A percentile compares a stretch with the other conserved stretches of the same genome.
Evolutionary conservation across 2,888 invertebrate species (phyloP).

Genomic region (Molanna angustata): DNA sequence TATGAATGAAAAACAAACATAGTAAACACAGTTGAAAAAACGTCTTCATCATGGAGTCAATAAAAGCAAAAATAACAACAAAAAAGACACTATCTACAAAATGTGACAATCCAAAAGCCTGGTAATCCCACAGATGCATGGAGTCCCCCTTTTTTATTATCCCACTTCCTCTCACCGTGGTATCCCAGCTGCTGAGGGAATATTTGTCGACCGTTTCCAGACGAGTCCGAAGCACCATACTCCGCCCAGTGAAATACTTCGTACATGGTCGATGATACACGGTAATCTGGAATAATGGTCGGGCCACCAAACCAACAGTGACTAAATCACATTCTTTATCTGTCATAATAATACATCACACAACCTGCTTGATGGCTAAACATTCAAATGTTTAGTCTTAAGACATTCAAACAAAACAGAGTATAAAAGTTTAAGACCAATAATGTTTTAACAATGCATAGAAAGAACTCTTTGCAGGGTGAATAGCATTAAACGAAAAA

Average conservation of each 20-base stretch:
- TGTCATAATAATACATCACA: no score
- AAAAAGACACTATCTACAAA: constrained; percentile 22
- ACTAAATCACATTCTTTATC: constrained; percentile 18
- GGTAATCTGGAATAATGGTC: constrained; percentile 52
- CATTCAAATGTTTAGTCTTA: no score
- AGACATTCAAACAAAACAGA: no score
- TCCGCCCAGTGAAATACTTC: constrained; percentile 67
- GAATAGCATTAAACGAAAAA: no score
- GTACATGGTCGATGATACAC: constrained; percentile 70
- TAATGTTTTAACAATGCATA: no score
- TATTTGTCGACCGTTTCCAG: not conserved
- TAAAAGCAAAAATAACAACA: no score
- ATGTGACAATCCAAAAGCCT: constrained; percentile 19
- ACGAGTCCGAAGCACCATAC: constrained; percentile 18
- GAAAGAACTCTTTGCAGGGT: no score
- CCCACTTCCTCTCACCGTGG: constrained; percentile 30
- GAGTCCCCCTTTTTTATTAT: constrained; percentile 6
- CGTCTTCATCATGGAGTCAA: no score
- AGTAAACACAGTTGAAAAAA: no score
- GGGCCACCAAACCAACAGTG: constrained; percentile 22
- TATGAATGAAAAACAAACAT: no score
- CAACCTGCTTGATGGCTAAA: no score
- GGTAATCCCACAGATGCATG: constrained; percentile 26
- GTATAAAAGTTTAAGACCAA: no score
- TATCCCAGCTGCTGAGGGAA: constrained; percentile 13